Evolutionary conservation across 2,797 vertebrate genomes (phyloP).

Genomic region (Sitta carolinensis): DNA sequence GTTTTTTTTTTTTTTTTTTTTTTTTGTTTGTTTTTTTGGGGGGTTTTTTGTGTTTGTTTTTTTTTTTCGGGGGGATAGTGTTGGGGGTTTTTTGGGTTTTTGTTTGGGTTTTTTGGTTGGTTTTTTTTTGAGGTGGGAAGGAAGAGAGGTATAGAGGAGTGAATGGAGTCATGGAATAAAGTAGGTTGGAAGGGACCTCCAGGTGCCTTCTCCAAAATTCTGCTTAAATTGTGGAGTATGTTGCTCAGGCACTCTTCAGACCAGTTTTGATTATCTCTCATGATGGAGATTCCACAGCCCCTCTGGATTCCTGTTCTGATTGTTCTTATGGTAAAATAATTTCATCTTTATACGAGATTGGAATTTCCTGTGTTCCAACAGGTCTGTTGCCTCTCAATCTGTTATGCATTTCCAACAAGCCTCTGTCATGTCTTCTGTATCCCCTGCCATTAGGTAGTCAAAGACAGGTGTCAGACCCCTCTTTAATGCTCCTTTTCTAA

Average conservation of each 20-base stretch:
- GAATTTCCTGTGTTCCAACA: not conserved
- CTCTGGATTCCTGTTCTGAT: not conserved
- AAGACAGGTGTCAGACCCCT: not conserved
- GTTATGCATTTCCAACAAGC: not conserved
- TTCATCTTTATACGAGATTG: not conserved
- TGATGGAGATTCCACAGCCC: not conserved
- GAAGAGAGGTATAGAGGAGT: not conserved
- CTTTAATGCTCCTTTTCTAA: not conserved
- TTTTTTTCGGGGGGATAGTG: no score
- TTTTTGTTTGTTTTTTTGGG: not conserved
- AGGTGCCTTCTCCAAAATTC: not conserved
- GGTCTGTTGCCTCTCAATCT: not conserved
- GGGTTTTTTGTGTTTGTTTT: no score
- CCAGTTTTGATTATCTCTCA: not conserved
- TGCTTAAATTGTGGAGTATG: not conserved
- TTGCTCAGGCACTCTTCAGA: not conserved
- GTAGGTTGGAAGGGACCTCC: not conserved
- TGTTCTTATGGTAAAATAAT: not conserved
- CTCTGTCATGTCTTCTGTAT: not conserved
- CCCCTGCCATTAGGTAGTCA: not conserved
- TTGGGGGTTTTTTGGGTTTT: no score
- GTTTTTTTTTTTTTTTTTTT: not conserved
- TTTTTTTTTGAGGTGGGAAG: rapidly evolving
- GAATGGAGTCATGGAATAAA: not conserved
- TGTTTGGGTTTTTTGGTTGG: no score